Evolutionary conservation across 2,113 vertebrate species (phyloP).

Genomic region (Plectropomus leopardus): DNA sequence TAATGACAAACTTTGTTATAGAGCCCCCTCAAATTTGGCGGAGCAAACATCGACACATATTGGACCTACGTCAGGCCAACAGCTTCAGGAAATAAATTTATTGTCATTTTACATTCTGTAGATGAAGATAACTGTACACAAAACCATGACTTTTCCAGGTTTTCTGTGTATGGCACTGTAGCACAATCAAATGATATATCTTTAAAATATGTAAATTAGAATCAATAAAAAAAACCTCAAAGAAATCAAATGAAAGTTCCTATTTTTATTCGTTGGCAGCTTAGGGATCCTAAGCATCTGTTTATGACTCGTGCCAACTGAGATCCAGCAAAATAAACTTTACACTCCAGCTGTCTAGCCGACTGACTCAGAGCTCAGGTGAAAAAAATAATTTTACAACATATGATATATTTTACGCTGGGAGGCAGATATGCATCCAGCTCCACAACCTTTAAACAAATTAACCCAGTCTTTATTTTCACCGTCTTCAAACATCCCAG

Average conservation of each 20-base stretch:
- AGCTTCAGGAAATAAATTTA: too few relatives aligned
- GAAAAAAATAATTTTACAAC: conserved; percentile 8
- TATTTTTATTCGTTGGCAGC: conserved; percentile 7
- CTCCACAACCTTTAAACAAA: conserved; percentile 20
- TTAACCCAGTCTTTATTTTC: conserved; percentile 17
- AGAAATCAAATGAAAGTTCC: not conserved
- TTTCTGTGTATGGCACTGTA: not conserved
- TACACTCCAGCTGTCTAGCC: conserved; percentile 4
- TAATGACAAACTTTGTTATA: not conserved
- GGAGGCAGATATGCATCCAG: not conserved
- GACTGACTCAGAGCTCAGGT: conserved; percentile 16
- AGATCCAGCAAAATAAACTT: conserved; percentile 2
- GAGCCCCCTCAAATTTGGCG: not conserved
- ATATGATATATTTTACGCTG: not conserved
- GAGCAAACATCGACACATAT: too few relatives aligned
- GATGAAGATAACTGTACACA: too few relatives aligned
- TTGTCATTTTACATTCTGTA: too few relatives aligned
- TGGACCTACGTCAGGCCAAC: too few relatives aligned
- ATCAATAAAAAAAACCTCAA: not conserved
- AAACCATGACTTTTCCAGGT: too few relatives aligned
- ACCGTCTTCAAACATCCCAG: conserved; percentile 3
- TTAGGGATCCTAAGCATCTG: not conserved
- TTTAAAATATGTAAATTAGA: not conserved
- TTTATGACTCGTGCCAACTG: not conserved
- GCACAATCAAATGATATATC: not conserved